Evolutionary conservation across 2,888 invertebrate species (phyloP).

Genomic region (Leistus spinibarbis): DNA sequence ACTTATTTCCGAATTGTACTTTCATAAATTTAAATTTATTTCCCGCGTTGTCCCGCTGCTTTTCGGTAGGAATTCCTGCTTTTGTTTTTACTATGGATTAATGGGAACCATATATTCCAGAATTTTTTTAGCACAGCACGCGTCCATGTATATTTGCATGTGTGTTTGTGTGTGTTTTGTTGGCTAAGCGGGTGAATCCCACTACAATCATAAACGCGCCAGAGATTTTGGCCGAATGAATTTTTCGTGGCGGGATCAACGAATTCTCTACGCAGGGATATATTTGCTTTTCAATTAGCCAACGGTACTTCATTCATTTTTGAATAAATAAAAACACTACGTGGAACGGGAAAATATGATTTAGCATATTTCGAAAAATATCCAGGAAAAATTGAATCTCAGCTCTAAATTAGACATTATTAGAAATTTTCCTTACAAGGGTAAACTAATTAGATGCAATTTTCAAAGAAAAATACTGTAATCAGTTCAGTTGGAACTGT

Average conservation of each 20-base stretch:
- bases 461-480: too few species aligned
- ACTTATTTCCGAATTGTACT: conserved; percentile 44
- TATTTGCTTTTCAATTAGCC: conserved; percentile 38
- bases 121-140: conserved; percentile 13
- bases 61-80: conserved; percentile 42
- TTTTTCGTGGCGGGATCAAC: conserved; percentile 14
- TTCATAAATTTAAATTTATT: conserved; percentile 47
- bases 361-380: conserved; percentile 19
- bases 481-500: too few species aligned
- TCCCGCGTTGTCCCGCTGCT: conserved; percentile 40
- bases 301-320: conserved; percentile 14
- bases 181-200: conserved; percentile 18
- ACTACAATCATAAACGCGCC: conserved; percentile 35
- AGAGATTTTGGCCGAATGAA: conserved; percentile 26
- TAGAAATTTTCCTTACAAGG: too few species aligned
- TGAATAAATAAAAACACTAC: not conserved
- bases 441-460: too few species aligned
- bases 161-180: conserved; percentile 5
- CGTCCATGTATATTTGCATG: not conserved
- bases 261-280: conserved; percentile 15
- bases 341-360: too few species aligned
- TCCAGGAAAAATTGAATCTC: conserved; percentile 12
- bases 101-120: conserved; percentile 43
- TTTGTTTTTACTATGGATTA: conserved; percentile 45
- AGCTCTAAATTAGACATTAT: too few species aligned